Evolutionary conservation across 2,113 vertebrate species (phyloP).

Genomic region (Xiphophorus maculatus): DNA sequence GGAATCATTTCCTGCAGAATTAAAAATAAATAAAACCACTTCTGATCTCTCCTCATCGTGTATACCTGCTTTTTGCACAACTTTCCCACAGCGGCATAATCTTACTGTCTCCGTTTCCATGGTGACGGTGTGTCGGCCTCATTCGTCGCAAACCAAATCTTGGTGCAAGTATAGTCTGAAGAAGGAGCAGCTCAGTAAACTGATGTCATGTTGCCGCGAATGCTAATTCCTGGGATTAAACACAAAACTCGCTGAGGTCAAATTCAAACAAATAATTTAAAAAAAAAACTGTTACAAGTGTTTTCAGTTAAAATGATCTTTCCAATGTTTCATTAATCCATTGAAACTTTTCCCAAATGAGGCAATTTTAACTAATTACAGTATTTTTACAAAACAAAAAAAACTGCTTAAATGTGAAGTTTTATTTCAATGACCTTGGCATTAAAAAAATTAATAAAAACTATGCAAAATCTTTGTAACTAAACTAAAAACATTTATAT

Average conservation of each 20-base stretch:
- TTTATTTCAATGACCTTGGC: no score
- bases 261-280: constrained; percentile 18
- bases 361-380: no score
- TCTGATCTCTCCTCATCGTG: neutral
- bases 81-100: neutral
- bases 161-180: constrained; percentile 33
- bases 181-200: constrained; percentile 45
- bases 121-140: constrained; percentile 46
- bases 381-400: no score
- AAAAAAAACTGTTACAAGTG: no score
- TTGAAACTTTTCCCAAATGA: no score
- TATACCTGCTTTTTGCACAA: no score
- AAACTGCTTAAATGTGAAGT: no score
- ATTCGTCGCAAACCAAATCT: constrained; percentile 42
- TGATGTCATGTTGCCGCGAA: constrained; percentile 52
- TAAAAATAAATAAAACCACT: neutral
- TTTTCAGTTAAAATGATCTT: no score
- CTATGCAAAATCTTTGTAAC: no score
- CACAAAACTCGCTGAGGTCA: constrained; percentile 31
- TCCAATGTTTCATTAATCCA: no score
- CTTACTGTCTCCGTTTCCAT: constrained; percentile 90
- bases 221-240: constrained; percentile 36
- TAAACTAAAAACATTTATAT: no score
- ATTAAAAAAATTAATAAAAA: no score
- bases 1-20: constrained; percentile 86